Percentiles rank a stretch among this genome's conserved stretches.
phyloP scores from a whole-genome alignment of 2,888 invertebrate genomes.

The Chromoteleia sp. region DNA sequence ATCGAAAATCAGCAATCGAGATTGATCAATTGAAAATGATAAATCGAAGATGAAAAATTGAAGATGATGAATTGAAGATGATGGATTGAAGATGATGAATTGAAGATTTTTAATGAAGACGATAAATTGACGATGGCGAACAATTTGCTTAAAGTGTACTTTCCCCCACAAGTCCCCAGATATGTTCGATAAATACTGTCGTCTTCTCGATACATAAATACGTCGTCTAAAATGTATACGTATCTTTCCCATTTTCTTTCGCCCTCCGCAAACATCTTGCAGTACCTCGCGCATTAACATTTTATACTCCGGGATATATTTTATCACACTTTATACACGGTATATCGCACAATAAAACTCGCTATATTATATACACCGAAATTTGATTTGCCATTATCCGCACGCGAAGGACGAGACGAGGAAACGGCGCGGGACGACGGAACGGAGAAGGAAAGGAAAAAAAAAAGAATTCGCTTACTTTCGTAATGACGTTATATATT shows the following conservation, averaged over 20 bases:
- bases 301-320: conserved; percentile 58
- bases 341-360: conserved; percentile 55
- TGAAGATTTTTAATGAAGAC: too few relatives aligned
- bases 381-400: conserved; percentile 67
- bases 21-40: too few relatives aligned
- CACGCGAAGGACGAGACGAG: not conserved
- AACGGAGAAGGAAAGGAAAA: not conserved
- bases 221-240: conserved; percentile 43
- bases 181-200: conserved; percentile 35
- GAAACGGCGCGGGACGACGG: not conserved
- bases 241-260: conserved; percentile 36
- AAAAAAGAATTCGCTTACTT: conserved; percentile 50
- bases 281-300: conserved; percentile 58
- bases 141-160: not conserved
- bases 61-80: not conserved
- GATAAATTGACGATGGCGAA: too few relatives aligned
- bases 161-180: not conserved
- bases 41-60: not conserved
- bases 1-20: too few relatives aligned
- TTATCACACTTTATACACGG: conserved; percentile 57
- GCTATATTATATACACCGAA: conserved; percentile 55
- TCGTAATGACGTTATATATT: conserved; percentile 65
- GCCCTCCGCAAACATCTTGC: conserved; percentile 50
- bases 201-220: conserved; percentile 49
- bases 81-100: not conserved